Conservation (phyloP, 2,113 vertebrate species). For the Oryzias melastigma region DNA sequence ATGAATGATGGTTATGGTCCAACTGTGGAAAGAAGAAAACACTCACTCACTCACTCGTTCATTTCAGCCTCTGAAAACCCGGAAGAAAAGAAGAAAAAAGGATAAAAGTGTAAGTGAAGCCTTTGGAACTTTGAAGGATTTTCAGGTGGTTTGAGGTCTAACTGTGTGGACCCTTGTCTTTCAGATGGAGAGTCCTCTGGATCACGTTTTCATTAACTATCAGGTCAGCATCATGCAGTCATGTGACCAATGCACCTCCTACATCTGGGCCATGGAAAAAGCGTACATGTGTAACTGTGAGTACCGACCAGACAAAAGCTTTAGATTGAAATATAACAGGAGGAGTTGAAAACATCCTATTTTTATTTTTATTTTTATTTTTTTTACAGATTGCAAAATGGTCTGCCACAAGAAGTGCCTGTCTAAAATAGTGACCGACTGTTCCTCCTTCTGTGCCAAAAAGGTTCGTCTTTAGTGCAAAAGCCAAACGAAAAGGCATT, state of each 20-base stretch:
- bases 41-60: slow-evolving; percentile 1
- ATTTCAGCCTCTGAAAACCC: slow-evolving; percentile 85
- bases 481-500: neutral
- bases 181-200: slow-evolving; percentile 86
- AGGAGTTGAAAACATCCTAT: rapidly evolving
- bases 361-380: too few species aligned
- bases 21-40: neutral
- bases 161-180: slow-evolving; percentile 1
- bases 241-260: slow-evolving; percentile 91
- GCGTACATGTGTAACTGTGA: slow-evolving; percentile 93
- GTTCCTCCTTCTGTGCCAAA: slow-evolving; percentile 80
- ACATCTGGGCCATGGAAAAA: slow-evolving; percentile 98
- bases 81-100: slow-evolving; percentile 94
- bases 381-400: slow-evolving; percentile 88
- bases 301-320: slow-evolving; percentile 33
- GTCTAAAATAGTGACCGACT: slow-evolving; percentile 84
- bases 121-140: neutral
- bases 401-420: slow-evolving; percentile 97
- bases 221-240: slow-evolving; percentile 97
- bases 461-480: slow-evolving; percentile 73
- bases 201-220: slow-evolving; percentile 88
- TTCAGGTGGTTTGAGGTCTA: neutral
- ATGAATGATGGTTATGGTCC: neutral
- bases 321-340: neutral
- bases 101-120: slow-evolving; percentile 85